Conservation (phyloP, 2,113 vertebrate genomes). For the Andinoacara biseriatus region DNA sequence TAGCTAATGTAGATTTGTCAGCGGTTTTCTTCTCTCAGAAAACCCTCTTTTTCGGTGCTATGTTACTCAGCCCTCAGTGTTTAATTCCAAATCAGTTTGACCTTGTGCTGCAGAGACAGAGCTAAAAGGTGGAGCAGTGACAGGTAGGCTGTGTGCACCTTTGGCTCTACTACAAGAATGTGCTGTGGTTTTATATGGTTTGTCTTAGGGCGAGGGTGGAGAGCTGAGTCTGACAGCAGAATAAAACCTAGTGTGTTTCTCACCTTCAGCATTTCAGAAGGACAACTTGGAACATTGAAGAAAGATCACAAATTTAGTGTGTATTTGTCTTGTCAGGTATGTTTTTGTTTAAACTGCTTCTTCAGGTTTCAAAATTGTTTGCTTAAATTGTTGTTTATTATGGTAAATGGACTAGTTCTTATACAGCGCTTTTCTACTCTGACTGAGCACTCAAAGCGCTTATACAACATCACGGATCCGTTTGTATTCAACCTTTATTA, state of each 20-base stretch:
- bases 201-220: constrained; percentile 46
- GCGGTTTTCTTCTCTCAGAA: background rate
- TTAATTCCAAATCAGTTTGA: background rate
- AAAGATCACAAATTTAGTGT: background rate
- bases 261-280: background rate
- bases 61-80: background rate
- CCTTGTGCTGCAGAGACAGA: background rate
- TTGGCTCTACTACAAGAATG: constrained; percentile 35
- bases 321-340: background rate
- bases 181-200: constrained; percentile 8
- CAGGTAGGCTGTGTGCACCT: background rate
- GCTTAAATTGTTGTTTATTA: background rate
- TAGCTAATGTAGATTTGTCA: background rate
- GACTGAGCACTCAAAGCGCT: no score
- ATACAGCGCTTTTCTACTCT: no score
- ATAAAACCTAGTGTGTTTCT: background rate
- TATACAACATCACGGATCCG: background rate
- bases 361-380: rapidly evolving
- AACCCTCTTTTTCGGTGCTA: rapidly evolving
- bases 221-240: constrained; percentile 1
- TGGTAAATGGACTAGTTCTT: no score
- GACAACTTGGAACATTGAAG: background rate
- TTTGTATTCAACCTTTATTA: background rate
- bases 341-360: background rate
- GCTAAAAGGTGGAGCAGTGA: background rate